A percentile compares a stretch with the other conserved stretches of the same genome.
phyloP scores from a whole-genome alignment of 2,888 invertebrate genomes.

The Petrophora chlorosata region DNA sequence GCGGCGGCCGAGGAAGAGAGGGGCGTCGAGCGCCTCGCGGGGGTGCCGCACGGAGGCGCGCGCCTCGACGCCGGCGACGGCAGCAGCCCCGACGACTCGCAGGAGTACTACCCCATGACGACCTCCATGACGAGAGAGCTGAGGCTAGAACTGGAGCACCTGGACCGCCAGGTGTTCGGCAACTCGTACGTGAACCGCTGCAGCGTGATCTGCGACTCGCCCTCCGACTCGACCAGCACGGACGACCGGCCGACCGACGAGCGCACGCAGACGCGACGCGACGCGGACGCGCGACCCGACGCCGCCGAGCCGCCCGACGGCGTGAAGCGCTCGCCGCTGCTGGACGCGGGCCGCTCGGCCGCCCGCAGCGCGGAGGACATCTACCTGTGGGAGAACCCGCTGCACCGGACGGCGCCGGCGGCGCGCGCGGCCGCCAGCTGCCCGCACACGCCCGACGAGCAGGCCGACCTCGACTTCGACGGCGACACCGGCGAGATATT shows the following conservation, averaged over 20 bases:
- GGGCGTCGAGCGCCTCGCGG: conserved; percentile 49
- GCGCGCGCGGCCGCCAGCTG: conserved; percentile 74
- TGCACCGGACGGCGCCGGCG: conserved; percentile 83
- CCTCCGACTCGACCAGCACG: conserved; percentile 72
- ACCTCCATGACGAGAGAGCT: conserved; percentile 94
- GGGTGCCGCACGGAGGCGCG: conserved; percentile 56
- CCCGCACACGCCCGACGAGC: conserved; percentile 88
- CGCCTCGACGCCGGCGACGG: conserved; percentile 78
- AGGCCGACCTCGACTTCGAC: conserved; percentile 88
- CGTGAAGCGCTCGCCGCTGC: conserved; percentile 63
- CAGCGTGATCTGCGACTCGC: conserved; percentile 70
- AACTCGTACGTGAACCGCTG: conserved; percentile 67
- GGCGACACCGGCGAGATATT: conserved; percentile 84
- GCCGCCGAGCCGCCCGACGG: conserved; percentile 51
- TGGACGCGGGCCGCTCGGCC: conserved; percentile 67
- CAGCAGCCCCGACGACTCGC: conserved; percentile 91
- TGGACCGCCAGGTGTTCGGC: conserved; percentile 93
- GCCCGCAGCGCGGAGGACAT: conserved; percentile 86
- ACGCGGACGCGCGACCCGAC: conserved; percentile 49
- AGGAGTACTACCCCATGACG: conserved; percentile 93
- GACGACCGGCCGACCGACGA: conserved; percentile 66
- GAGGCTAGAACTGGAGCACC: conserved; percentile 91
- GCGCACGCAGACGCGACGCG: conserved; percentile 50
- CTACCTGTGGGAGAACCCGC: conserved; percentile 91
- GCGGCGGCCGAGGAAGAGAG: conserved; percentile 63